phyloP scores from a whole-genome alignment of 1,140 invertebrate genomes.

The Scaptomyza graminum region DNA sequence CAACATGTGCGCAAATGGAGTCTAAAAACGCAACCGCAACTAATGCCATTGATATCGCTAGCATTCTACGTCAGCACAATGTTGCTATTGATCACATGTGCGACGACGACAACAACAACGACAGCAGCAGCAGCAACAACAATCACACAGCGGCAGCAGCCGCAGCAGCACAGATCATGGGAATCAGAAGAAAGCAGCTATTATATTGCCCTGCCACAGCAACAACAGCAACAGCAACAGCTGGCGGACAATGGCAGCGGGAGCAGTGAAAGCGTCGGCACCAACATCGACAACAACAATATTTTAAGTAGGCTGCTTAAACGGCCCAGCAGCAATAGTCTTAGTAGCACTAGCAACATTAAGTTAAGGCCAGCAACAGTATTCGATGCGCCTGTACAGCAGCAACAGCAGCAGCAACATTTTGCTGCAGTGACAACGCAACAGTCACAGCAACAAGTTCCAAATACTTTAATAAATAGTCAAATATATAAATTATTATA shows the following conservation, averaged over 20 bases:
- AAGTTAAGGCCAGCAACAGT: slow-evolving; percentile 73
- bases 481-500: slow-evolving; percentile 81
- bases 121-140: slow-evolving; percentile 48
- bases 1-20: slow-evolving; percentile 84
- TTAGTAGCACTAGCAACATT: slow-evolving; percentile 75
- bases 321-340: slow-evolving; percentile 71
- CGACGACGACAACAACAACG: slow-evolving; percentile 50
- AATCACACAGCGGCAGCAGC: slow-evolving; percentile 33
- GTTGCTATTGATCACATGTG: slow-evolving; percentile 75
- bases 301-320: slow-evolving; percentile 67
- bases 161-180: slow-evolving; percentile 51
- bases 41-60: slow-evolving; percentile 82
- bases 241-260: slow-evolving; percentile 64
- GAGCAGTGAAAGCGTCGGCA: slow-evolving; percentile 59
- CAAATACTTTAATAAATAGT: slow-evolving; percentile 82
- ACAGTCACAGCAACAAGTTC: slow-evolving; percentile 76
- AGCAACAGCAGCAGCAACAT: slow-evolving; percentile 35
- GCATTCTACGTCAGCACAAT: slow-evolving; percentile 77
- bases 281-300: slow-evolving; percentile 65
- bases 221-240: slow-evolving; percentile 38
- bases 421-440: slow-evolving; percentile 40
- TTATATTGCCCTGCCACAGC: slow-evolving; percentile 66
- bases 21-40: slow-evolving; percentile 83
- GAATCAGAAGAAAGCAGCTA: slow-evolving; percentile 71
- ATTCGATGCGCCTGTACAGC: slow-evolving; percentile 55